Conservation (phyloP, 2,888 invertebrate species). For the Microctonus hyperodae region DNA sequence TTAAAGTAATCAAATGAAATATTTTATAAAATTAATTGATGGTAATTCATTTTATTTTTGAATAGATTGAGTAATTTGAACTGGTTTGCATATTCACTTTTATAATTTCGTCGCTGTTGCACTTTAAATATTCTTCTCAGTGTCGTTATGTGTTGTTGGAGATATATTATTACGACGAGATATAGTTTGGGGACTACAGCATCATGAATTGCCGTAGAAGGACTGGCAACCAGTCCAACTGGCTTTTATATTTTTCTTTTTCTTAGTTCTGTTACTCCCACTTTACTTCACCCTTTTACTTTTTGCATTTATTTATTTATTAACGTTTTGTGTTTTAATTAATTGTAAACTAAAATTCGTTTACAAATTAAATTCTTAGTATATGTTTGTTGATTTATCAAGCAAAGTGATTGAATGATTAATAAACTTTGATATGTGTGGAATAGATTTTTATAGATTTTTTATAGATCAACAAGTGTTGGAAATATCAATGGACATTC, state of each 20-base stretch:
- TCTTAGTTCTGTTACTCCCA: not conserved
- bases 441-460: no score
- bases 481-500: not conserved
- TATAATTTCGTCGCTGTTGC: constrained; percentile 7
- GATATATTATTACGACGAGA: constrained; percentile 42
- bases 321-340: no score
- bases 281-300: not conserved
- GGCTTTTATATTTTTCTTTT: constrained; percentile 24
- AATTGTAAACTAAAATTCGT: constrained; percentile 10
- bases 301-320: constrained; percentile 8
- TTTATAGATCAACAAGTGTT: no score
- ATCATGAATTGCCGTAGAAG: constrained; percentile 54
- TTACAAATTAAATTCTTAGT: no score
- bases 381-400: no score
- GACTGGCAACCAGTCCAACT: constrained; percentile 50
- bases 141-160: constrained; percentile 20
- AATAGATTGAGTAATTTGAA: not conserved
- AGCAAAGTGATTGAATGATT: not conserved
- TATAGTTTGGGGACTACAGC: constrained; percentile 37
- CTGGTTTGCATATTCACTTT: not conserved
- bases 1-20: no score
- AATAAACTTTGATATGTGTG: not conserved
- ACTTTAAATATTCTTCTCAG: constrained; percentile 32
- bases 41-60: no score
- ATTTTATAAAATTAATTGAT: no score